phyloP scores from a whole-genome alignment of 2,113 vertebrate species.

The Eretmochelys imbricata region DNA sequence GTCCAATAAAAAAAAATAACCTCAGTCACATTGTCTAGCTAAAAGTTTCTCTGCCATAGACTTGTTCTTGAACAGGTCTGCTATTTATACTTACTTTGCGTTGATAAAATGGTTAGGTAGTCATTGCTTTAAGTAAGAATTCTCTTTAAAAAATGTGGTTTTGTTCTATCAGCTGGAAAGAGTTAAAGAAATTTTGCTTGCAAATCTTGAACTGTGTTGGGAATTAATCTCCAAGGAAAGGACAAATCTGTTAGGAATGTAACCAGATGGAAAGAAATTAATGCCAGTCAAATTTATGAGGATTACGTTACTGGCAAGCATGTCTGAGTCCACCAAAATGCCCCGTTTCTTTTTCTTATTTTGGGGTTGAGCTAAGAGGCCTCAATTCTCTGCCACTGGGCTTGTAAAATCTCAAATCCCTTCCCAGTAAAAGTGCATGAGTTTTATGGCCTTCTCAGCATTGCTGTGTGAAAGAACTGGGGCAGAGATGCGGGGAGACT shows the following conservation, averaged over 20 bases:
- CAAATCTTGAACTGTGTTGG: conserved; percentile 4
- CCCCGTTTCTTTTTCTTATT: neutral
- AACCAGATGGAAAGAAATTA: neutral
- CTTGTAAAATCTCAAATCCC: conserved; percentile 40
- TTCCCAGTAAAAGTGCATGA: conserved; percentile 46
- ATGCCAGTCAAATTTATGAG: neutral
- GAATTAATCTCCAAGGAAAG: conserved; percentile 51
- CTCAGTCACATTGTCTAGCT: neutral
- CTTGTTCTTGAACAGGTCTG: neutral
- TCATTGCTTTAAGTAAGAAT: conserved; percentile 12
- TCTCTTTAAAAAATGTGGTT: conserved; percentile 22
- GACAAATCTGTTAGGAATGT: neutral
- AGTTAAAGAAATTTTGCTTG: conserved; percentile 4
- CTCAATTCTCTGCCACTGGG: conserved; percentile 50
- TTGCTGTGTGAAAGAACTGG: neutral
- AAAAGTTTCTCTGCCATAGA: neutral
- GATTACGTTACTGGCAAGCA: conserved; percentile 10
- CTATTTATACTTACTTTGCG: neutral
- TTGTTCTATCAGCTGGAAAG: conserved; percentile 16
- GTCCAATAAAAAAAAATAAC: neutral
- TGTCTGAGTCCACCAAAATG: neutral
- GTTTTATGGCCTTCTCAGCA: conserved; percentile 61
- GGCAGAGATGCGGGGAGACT: neutral
- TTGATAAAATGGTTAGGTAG: neutral
- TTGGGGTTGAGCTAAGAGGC: conserved; percentile 26